These are phyloP conservation scores for Drosophila biarmipes DNA, from an alignment of 1,140 invertebrate species.

Conservation along the genomic window DNA sequence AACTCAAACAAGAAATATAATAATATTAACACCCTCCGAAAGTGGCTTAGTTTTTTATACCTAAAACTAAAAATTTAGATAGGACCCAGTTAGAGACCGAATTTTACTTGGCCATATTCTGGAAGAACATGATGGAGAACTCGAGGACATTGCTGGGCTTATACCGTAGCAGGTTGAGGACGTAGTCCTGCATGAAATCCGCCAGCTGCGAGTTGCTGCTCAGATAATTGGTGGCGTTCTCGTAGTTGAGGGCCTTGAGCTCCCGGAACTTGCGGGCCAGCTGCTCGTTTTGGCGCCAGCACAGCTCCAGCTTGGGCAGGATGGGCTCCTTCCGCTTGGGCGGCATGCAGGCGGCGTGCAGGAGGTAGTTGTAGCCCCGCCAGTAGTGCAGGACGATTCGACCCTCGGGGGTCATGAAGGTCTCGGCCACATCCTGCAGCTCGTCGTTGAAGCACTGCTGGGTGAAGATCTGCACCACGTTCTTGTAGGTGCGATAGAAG, in stretches of 20 bases:
- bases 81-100: background rate
- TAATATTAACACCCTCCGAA: background rate
- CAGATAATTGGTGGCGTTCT: conserved; percentile 63
- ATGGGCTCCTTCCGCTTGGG: conserved; percentile 40
- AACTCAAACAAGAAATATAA: background rate
- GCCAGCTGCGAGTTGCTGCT: conserved; percentile 53
- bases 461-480: conserved; percentile 59
- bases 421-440: conserved; percentile 73
- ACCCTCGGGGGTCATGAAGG: conserved; percentile 63
- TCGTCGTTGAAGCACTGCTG: conserved; percentile 78
- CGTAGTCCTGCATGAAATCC: conserved; percentile 74
- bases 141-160: conserved; percentile 75
- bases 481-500: conserved; percentile 72
- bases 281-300: conserved; percentile 66
- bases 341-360: conserved; percentile 63
- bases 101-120: conserved; percentile 51
- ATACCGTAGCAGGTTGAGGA: conserved; percentile 69
- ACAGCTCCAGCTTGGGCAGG: conserved; percentile 66
- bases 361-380: conserved; percentile 68
- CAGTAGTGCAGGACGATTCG: conserved; percentile 71
- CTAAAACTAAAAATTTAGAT: conserved; percentile 6
- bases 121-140: conserved; percentile 77
- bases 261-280: conserved; percentile 44
- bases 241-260: conserved; percentile 66
- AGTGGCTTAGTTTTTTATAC: background rate